Conservation (phyloP, 2,888 invertebrate genomes). For the Seira ritae region DNA sequence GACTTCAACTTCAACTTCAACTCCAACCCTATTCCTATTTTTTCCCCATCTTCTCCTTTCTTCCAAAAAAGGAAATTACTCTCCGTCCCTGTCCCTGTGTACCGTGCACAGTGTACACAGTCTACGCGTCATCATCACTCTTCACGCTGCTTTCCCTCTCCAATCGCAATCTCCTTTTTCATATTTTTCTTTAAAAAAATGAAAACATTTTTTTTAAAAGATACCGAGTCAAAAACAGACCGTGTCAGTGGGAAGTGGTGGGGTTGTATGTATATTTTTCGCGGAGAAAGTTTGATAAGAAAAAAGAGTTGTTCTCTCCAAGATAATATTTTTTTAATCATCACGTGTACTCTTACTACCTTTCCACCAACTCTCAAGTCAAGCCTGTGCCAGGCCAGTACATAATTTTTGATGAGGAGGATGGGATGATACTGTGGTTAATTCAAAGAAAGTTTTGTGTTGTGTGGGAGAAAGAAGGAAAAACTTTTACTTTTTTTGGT, state of each 20-base stretch:
- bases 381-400: background rate
- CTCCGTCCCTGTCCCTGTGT: conserved; percentile 42
- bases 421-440: conserved; percentile 7
- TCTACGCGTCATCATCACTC: conserved; percentile 4
- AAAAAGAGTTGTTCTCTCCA: background rate
- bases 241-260: no score
- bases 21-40: no score
- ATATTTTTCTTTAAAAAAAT: conserved; percentile 18
- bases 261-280: no score
- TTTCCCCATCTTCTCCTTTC: no score
- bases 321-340: conserved; percentile 10
- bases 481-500: conserved; percentile 9
- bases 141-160: background rate
- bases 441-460: background rate
- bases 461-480: background rate
- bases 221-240: conserved; percentile 12
- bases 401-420: conserved; percentile 5
- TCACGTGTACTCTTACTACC: background rate
- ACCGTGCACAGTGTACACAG: background rate
- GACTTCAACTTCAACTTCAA: no score
- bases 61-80: conserved; percentile 58
- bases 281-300: conserved; percentile 9
- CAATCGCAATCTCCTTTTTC: background rate
- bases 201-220: background rate
- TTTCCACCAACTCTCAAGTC: conserved; percentile 6